phyloP scores from a whole-genome alignment of 2,888 invertebrate species.

The Peribatodes rhomboidaria region DNA sequence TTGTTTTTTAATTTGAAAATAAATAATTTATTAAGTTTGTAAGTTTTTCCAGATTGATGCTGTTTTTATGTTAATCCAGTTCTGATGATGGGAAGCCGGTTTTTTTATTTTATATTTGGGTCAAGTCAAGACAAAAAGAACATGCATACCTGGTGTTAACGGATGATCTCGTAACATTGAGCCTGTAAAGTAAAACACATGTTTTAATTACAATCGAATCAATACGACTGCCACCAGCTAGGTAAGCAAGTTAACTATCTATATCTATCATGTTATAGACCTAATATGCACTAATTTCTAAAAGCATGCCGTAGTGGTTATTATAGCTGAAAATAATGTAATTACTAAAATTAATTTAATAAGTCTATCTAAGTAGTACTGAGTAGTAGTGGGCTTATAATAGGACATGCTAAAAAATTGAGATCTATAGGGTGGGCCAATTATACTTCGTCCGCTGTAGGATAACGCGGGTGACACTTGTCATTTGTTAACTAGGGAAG shows the following conservation, averaged over 20 bases:
- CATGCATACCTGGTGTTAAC: slow-evolving; percentile 77
- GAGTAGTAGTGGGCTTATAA: neutral
- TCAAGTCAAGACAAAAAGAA: neutral
- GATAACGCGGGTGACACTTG: too few species aligned
- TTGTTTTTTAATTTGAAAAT: too few species aligned
- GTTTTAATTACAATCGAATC: neutral
- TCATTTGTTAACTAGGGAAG: too few species aligned
- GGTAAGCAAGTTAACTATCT: neutral
- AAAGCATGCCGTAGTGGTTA: neutral
- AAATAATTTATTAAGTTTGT: too few species aligned
- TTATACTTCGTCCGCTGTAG: too few species aligned
- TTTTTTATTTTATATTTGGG: too few species aligned
- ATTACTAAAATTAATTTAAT: neutral
- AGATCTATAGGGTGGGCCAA: too few species aligned
- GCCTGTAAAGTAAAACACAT: slow-evolving; percentile 65
- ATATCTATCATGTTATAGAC: neutral
- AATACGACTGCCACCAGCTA: neutral
- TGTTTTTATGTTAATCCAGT: too few species aligned
- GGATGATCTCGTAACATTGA: slow-evolving; percentile 85
- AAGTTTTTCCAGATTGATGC: too few species aligned
- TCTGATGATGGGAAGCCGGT: too few species aligned
- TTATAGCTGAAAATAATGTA: neutral
- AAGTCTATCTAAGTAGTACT: neutral
- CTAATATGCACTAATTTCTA: neutral
- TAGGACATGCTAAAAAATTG: neutral